Conservation (phyloP, 1,140 invertebrate species). For the Limonius californicus region DNA sequence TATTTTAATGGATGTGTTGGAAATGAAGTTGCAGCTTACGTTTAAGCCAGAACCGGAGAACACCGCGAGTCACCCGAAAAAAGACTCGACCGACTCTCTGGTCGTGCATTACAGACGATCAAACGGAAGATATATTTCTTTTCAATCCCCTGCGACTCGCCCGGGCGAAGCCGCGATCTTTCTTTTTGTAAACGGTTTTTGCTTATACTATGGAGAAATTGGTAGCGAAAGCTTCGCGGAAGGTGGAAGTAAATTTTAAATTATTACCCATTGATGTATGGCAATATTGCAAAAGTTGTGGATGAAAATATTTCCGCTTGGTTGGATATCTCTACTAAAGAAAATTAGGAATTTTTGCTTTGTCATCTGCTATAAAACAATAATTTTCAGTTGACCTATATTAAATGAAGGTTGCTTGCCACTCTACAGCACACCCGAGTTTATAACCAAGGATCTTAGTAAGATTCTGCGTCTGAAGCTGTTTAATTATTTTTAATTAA, state of each 20-base stretch:
- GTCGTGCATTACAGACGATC: not conserved
- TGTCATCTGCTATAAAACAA: not conserved
- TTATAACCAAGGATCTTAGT: too few species aligned
- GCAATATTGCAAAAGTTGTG: not conserved
- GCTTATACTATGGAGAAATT: not conserved
- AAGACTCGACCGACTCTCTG: too few species aligned
- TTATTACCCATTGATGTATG: not conserved
- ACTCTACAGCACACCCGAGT: too few species aligned
- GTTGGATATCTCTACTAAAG: not conserved
- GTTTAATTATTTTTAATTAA: too few species aligned
- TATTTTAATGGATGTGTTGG: too few species aligned
- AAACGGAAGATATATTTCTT: not conserved
- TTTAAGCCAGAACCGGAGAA: too few species aligned
- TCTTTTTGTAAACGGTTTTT: not conserved
- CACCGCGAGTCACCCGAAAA: too few species aligned
- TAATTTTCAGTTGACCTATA: not conserved
- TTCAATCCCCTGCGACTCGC: not conserved
- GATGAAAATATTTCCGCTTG: not conserved
- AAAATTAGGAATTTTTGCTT: not conserved
- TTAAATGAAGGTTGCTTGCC: not conserved
- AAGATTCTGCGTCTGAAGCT: too few species aligned
- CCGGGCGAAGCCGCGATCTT: not conserved
- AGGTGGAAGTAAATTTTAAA: slow-evolving; percentile 1
- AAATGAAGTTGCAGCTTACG: too few species aligned
- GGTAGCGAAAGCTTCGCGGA: not conserved